These are phyloP conservation scores for Pangasius djambal DNA, from an alignment of 2,797 vertebrate species.

Conservation along the genomic window DNA sequence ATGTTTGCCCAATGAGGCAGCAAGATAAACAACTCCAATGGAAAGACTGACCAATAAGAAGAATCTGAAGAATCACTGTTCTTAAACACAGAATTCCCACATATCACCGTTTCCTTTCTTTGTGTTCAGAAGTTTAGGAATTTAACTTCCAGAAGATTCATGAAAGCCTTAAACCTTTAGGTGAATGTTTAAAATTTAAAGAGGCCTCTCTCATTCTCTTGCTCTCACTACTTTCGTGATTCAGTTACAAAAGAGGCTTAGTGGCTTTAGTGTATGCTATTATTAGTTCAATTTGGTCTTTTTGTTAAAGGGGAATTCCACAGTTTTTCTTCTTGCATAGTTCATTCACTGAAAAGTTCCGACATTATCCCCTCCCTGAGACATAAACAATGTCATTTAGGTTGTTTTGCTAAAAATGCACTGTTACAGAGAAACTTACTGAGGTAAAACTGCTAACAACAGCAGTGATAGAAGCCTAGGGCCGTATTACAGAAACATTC, in stretches of 20 bases:
- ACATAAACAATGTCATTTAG: not conserved
- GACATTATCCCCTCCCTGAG: not conserved
- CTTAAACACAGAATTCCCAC: constrained; percentile 12
- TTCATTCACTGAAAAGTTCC: not conserved
- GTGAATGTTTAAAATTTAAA: constrained; percentile 37
- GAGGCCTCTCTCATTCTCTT: constrained; percentile 15
- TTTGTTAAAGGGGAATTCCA: not conserved
- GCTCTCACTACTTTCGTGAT: not conserved
- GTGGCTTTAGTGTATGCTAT: constrained; percentile 2
- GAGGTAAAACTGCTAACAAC: not conserved
- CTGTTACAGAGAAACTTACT: not conserved
- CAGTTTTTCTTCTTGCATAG: not conserved
- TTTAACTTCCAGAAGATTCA: constrained; percentile 41
- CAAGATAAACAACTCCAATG: constrained; percentile 43
- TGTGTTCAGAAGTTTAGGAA: constrained; percentile 44
- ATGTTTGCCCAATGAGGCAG: constrained; percentile 58
- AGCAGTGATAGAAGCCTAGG: not conserved
- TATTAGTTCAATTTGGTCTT: constrained; percentile 15
- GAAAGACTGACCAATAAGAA: constrained; percentile 22
- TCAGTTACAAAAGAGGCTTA: not conserved
- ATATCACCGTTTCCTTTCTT: constrained; percentile 27
- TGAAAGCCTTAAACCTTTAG: constrained; percentile 12
- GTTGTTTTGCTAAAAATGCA: not conserved
- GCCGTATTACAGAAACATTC: not conserved
- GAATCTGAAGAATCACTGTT: constrained; percentile 31